Evolutionary conservation across 2,888 invertebrate species (phyloP), one percentile per base, ranked within the genome.

Genomic region (Pandemis corylana): DNA sequence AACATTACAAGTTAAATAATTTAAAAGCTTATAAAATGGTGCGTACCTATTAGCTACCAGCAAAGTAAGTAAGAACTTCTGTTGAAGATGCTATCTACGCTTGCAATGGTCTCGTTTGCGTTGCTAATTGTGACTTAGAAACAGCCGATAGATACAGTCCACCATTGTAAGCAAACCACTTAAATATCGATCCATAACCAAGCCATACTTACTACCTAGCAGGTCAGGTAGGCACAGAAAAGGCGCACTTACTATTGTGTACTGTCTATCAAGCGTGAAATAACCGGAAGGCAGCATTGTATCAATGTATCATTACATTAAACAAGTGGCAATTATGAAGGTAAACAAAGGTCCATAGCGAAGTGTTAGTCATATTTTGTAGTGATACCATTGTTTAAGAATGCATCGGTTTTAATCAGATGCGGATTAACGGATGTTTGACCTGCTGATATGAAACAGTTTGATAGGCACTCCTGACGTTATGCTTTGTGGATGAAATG

Each of bases 191-290:
- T 15, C 66, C 69, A 66, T 68, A 72, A 68, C 15, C 36, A n/a
- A 70, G 49, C 42, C 49, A 15, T 56, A 69, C 56, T 41, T 12
- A 7, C 28, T 4, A 36, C 28, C 2, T 36, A 36, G 2, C 2
- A 36, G 28, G 28, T 36, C 2, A 36, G 28, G 28, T 36, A 36
- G 28, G 28, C 20, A 56, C n/a, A 51, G 5, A 51, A 20, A 56
- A 5, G n/a, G 51, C 12, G n/a, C 49, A 59, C 59, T 49, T 7
- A 59, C 46, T 61, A 74, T 74, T 65, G 74, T 66, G 13, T 49
- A 53, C 69, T 15, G 42, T 44, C 53, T 46, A 15, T 9, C 53
- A 62, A 36, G 69, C 74, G 69, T 74, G 74, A 66, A 74, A 74
- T 56, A 44, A 61, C 69, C 74, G 69, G 69, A 70, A 44, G 59